Evolutionary conservation across 2,888 invertebrate species (phyloP).

Genomic region (Thumatha senex): DNA sequence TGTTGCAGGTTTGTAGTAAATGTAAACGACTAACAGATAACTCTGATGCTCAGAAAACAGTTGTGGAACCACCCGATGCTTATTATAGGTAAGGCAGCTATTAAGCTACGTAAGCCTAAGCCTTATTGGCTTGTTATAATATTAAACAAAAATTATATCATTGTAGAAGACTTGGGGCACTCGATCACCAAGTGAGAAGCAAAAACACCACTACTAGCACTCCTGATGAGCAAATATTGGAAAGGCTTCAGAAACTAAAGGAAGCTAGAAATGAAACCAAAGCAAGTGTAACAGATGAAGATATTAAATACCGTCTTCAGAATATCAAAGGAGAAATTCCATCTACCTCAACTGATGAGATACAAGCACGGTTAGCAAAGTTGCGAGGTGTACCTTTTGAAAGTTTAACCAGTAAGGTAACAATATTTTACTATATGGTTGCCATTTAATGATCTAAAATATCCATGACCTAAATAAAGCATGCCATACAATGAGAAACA

Average conservation of each 20-base stretch:
- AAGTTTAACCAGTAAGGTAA: constrained; percentile 52
- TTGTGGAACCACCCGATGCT: constrained; percentile 77
- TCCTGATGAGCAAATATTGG: constrained; percentile 85
- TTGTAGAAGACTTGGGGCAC: constrained; percentile 29
- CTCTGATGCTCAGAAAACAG: constrained; percentile 32
- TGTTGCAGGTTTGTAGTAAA: constrained; percentile 64
- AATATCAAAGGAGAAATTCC: constrained; percentile 63
- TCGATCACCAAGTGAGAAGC: constrained; percentile 9
- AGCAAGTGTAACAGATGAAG: constrained; percentile 41
- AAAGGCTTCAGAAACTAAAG: constrained; percentile 87
- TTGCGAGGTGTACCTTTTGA: constrained; percentile 84
- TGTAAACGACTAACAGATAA: constrained; percentile 49
- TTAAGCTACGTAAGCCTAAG: not conserved
- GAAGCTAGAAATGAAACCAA: constrained; percentile 64
- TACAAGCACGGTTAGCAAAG: constrained; percentile 85
- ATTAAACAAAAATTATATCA: constrained; percentile 24
- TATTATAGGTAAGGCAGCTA: constrained; percentile 76
- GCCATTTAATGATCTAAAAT: too few species aligned
- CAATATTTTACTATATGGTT: not conserved
- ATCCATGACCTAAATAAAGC: too few species aligned
- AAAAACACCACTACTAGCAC: constrained; percentile 46
- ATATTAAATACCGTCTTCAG: constrained; percentile 58
- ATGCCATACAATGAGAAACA: not conserved
- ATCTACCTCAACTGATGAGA: constrained; percentile 85
- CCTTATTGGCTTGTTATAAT: not conserved